Conservation (phyloP, 2,888 invertebrate genomes). For the Lycaena phlaeas region DNA sequence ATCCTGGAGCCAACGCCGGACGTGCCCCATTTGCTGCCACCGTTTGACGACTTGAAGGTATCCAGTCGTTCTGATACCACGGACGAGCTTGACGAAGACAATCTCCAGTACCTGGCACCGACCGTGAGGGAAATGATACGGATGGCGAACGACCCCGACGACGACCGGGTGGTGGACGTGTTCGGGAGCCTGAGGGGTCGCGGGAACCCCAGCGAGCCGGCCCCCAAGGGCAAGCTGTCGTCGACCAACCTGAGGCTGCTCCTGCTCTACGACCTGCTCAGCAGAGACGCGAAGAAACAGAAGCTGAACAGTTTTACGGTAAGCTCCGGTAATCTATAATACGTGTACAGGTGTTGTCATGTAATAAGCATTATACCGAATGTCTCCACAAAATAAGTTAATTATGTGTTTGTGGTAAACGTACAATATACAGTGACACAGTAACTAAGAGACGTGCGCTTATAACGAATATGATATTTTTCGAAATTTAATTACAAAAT, state of each 20-base stretch:
- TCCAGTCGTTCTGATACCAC: slow-evolving; percentile 43
- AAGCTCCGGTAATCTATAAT: slow-evolving; percentile 39
- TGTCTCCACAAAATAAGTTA: too few relatives aligned
- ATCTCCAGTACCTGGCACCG: slow-evolving; percentile 54
- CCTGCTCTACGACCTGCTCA: slow-evolving; percentile 75
- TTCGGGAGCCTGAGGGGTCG: slow-evolving; percentile 46
- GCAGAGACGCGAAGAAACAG: slow-evolving; percentile 77
- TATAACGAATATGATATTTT: too few relatives aligned
- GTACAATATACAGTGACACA: too few relatives aligned
- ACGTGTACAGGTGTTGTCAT: too few relatives aligned
- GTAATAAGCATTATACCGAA: too few relatives aligned
- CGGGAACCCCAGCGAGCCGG: slow-evolving; percentile 36
- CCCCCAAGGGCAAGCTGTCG: slow-evolving; percentile 70
- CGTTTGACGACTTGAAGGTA: slow-evolving; percentile 35
- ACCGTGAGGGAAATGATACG: slow-evolving; percentile 55
- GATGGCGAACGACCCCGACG: slow-evolving; percentile 47
- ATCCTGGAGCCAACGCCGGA: slow-evolving; percentile 46
- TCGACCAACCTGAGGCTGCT: slow-evolving; percentile 73
- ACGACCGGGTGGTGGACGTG: slow-evolving; percentile 48
- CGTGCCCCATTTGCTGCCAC: slow-evolving; percentile 38
- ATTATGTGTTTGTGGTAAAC: too few relatives aligned
- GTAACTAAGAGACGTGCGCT: too few relatives aligned
- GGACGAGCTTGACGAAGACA: slow-evolving; percentile 48
- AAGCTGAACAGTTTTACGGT: slow-evolving; percentile 75
- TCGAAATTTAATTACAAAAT: too few relatives aligned